Evolutionary conservation across 2,797 vertebrate genomes (phyloP).

Genomic region (Chiroxiphia lanceolata): DNA sequence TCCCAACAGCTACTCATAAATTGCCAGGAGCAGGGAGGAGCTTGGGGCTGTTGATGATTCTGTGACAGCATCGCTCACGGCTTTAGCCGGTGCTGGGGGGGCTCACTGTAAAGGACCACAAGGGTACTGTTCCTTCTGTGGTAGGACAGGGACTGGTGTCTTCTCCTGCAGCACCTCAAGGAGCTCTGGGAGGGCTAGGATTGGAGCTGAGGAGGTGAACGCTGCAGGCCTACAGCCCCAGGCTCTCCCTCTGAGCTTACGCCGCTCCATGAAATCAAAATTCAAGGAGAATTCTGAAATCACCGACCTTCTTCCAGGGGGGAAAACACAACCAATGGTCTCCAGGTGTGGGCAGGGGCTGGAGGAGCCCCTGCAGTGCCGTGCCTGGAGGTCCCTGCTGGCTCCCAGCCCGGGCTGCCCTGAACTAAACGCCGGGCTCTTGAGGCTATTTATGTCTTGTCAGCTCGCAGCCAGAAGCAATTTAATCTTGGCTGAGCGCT

Average conservation of each 20-base stretch:
- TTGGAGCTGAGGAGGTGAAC: neutral
- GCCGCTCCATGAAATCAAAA: rapidly evolving
- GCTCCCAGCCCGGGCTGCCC: neutral
- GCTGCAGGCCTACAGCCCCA: neutral
- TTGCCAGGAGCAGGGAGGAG: neutral
- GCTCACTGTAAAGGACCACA: rapidly evolving
- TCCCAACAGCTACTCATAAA: constrained; percentile 38
- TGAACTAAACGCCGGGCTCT: neutral
- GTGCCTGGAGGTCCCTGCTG: neutral
- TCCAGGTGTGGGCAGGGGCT: neutral
- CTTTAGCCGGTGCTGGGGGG: rapidly evolving
- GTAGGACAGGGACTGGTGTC: neutral
- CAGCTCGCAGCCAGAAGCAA: neutral
- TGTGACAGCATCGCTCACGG: rapidly evolving
- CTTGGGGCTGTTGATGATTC: rapidly evolving
- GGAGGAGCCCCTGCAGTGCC: neutral
- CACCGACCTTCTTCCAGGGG: neutral
- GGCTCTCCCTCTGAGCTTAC: neutral
- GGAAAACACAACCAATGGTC: no score
- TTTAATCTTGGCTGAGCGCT: neutral
- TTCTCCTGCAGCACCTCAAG: neutral
- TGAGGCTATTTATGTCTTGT: neutral
- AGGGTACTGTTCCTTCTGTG: neutral
- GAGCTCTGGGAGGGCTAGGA: neutral
- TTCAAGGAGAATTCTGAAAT: neutral